Evolutionary conservation across 1,140 invertebrate genomes (phyloP).

Genomic region (Drosophila pachea): DNA sequence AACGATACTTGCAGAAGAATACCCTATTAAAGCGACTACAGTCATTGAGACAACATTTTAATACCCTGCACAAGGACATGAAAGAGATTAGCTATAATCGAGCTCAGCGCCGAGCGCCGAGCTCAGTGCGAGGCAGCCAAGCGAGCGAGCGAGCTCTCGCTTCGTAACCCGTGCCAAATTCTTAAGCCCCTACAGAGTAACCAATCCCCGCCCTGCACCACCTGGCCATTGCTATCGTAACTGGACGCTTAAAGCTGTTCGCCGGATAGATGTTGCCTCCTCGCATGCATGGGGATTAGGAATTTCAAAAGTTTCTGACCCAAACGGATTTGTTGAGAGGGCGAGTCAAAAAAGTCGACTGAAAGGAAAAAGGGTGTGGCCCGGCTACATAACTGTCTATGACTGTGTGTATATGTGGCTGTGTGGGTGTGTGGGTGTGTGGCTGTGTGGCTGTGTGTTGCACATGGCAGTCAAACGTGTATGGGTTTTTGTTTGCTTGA

Average conservation of each 20-base stretch:
- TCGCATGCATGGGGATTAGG: conserved; percentile 64
- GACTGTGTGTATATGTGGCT: conserved; percentile 4
- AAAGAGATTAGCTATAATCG: conserved; percentile 35
- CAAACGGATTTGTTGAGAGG: conserved; percentile 64
- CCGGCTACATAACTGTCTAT: no score
- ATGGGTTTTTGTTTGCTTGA: conserved; percentile 71
- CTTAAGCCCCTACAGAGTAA: conserved; percentile 31
- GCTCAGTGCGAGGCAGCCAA: conserved; percentile 6
- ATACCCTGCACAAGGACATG: conserved; percentile 9
- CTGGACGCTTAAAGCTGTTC: conserved; percentile 49
- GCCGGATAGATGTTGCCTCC: conserved; percentile 32
- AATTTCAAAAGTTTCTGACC: conserved; percentile 76
- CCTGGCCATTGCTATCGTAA: conserved; percentile 31
- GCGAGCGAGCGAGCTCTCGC: conserved; percentile 6
- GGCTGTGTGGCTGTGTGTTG: conserved; percentile 32
- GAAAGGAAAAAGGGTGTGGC: not conserved
- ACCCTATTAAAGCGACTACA: not conserved
- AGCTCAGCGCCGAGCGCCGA: not conserved
- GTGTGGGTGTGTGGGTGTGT: conserved; percentile 19
- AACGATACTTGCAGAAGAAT: no score
- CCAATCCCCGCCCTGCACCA: conserved; percentile 19
- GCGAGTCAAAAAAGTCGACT: not conserved
- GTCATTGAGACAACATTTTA: not conserved
- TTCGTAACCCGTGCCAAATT: conserved; percentile 28
- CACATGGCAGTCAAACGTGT: conserved; percentile 59